Evolutionary conservation across 2,888 invertebrate genomes (phyloP).

Genomic region (Drosophila niveifrons): DNA sequence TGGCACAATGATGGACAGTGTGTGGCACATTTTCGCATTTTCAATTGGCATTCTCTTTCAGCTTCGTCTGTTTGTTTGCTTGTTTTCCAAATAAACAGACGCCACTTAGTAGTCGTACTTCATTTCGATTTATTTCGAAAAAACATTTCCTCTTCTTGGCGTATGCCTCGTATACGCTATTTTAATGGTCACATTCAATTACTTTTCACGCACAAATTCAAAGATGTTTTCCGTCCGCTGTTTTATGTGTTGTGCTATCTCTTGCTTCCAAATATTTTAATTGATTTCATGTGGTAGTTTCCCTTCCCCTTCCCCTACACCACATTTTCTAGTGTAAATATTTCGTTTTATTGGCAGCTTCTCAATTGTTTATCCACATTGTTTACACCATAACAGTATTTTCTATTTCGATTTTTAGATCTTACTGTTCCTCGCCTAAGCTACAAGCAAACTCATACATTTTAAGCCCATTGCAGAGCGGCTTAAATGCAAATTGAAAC

Average conservation of each 20-base stretch:
- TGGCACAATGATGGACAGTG: conserved; percentile 35
- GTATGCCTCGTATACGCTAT: conserved; percentile 52
- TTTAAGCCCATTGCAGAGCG: conserved; percentile 1
- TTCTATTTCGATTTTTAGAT: conserved; percentile 1
- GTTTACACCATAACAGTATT: conserved; percentile 34
- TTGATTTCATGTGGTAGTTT: conserved; percentile 69
- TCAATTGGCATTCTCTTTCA: conserved; percentile 30
- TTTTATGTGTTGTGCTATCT: conserved; percentile 48
- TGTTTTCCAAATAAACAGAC: conserved; percentile 48
- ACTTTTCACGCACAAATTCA: conserved; percentile 43
- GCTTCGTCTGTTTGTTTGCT: conserved; percentile 22
- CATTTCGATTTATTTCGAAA: conserved; percentile 41
- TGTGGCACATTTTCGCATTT: conserved; percentile 25
- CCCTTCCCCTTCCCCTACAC: neutral
- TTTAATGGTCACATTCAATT: conserved; percentile 68
- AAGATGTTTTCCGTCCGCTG: conserved; percentile 1
- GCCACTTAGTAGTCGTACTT: conserved; percentile 48
- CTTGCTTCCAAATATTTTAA: conserved; percentile 69
- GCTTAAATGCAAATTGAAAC: conserved; percentile 2
- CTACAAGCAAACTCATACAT: neutral
- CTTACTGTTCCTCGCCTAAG: neutral
- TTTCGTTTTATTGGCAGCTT: conserved; percentile 39
- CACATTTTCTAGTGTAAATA: conserved; percentile 49
- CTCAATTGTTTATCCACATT: conserved; percentile 43
- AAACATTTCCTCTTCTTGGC: conserved; percentile 29